Conservation (phyloP, 2,113 vertebrate species). For the Callionymus lyra region DNA sequence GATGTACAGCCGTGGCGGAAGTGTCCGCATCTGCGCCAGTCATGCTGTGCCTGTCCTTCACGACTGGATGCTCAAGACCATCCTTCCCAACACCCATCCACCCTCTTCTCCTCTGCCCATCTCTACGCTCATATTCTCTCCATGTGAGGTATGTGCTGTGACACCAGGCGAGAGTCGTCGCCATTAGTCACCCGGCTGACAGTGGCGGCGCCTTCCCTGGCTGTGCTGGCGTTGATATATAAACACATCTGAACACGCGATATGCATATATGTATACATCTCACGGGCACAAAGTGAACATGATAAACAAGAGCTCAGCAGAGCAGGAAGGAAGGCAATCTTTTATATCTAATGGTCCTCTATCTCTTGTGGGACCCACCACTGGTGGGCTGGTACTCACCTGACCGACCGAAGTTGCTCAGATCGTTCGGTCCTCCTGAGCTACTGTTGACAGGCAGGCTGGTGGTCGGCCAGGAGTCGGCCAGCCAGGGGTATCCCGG, state of each 20-base stretch:
- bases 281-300: conserved; percentile 1
- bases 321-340: conserved; percentile 9
- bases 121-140: conserved; percentile 29
- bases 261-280: conserved; percentile 37
- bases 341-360: conserved; percentile 12
- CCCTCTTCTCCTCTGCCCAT: conserved; percentile 29
- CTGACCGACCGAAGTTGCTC: conserved; percentile 88
- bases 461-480: conserved; percentile 95
- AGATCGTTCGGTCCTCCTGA: conserved; percentile 87
- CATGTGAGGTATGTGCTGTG: conserved; percentile 41
- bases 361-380: conserved; percentile 3
- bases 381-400: conserved; percentile 54
- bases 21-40: conserved; percentile 78
- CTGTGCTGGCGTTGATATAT: conserved; percentile 33
- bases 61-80: conserved; percentile 74
- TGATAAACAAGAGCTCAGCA: conserved; percentile 12
- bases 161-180: conserved; percentile 44
- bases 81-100: conserved; percentile 57
- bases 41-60: conserved; percentile 81
- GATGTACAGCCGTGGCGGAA: conserved; percentile 78
- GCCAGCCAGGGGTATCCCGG: conserved; percentile 94
- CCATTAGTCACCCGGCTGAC: conserved; percentile 56
- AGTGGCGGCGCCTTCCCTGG: conserved; percentile 25
- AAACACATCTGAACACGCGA: conserved; percentile 33
- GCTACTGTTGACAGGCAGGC: conserved; percentile 89